phyloP scores from a whole-genome alignment of 2,113 vertebrate genomes.

The Emydocephalus ijimae region DNA sequence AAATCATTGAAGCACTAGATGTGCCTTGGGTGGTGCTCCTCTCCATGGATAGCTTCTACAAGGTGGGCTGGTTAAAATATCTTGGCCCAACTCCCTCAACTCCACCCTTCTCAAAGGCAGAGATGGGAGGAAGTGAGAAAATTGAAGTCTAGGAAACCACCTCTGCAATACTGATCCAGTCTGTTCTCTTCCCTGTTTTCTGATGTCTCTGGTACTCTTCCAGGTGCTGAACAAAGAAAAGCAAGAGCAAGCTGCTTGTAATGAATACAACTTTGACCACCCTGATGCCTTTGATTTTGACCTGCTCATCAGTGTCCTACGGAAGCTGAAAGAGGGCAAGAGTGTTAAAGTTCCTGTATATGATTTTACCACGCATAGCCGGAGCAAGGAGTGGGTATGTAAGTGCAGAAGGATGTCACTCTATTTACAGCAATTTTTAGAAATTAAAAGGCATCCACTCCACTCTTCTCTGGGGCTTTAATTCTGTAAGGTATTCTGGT shows the following conservation, averaged over 20 bases:
- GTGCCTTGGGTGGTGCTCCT: constrained; percentile 90
- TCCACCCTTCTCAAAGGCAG: neutral
- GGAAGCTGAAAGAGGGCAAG: constrained; percentile 89
- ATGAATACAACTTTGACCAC: constrained; percentile 90
- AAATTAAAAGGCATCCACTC: neutral
- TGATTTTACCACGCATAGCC: constrained; percentile 83
- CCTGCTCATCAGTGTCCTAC: constrained; percentile 78
- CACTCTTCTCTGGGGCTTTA: neutral
- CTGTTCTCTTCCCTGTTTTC: neutral
- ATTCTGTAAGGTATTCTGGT: neutral
- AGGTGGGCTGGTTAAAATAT: constrained; percentile 62
- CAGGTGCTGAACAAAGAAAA: constrained; percentile 84
- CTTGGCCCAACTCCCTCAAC: neutral
- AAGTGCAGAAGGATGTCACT: neutral
- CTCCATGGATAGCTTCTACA: constrained; percentile 91
- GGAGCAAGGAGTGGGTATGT: constrained; percentile 86
- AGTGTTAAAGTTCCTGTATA: constrained; percentile 89
- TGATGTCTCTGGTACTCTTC: neutral
- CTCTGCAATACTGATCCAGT: neutral
- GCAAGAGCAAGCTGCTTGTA: constrained; percentile 78
- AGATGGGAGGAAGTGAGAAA: accelerated
- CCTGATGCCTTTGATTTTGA: constrained; percentile 90
- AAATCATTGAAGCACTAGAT: constrained; percentile 87
- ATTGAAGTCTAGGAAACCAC: accelerated
- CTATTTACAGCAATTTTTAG: neutral